These are phyloP conservation scores for Lytechinus pictus DNA, from an alignment of 35 echinoderm and acorn worm species.

Conservation along the genomic window DNA sequence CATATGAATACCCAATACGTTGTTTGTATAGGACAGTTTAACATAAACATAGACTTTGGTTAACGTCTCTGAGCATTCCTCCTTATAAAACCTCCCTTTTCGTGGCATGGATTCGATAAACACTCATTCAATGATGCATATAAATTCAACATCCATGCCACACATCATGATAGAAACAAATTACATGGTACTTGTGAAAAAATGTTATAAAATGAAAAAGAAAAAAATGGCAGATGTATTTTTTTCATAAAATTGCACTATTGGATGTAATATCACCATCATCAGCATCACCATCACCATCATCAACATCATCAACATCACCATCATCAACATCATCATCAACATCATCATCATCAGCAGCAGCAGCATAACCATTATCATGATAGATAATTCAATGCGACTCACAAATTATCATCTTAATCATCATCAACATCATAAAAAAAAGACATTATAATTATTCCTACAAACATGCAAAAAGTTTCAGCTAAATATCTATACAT, in stretches of 20 bases:
- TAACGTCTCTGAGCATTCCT: neutral
- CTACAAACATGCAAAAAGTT: conserved; percentile 43
- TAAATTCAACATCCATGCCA: neutral
- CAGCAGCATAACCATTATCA: neutral
- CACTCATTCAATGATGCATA: neutral
- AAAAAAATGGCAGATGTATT: conserved; percentile 3
- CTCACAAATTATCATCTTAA: neutral
- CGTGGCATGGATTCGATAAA: neutral
- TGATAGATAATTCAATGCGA: too few relatives aligned
- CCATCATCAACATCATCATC: neutral
- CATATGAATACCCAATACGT: neutral
- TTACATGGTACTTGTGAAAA: neutral
- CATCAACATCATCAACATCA: neutral
- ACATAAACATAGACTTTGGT: neutral
- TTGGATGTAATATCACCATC: neutral
- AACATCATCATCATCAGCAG: neutral
- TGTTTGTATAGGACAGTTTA: neutral
- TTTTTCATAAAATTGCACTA: conserved; percentile 6
- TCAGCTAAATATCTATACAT: conserved; percentile 25
- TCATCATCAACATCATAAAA: conserved; percentile 7
- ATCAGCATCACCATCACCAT: neutral
- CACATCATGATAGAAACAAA: neutral
- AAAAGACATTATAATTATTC: neutral
- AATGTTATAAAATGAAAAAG: neutral
- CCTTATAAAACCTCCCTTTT: too few relatives aligned